Evolutionary conservation across 2,888 invertebrate genomes (phyloP), one percentile per base, ranked within the genome.

Genomic region (Physocephala rufipes): DNA sequence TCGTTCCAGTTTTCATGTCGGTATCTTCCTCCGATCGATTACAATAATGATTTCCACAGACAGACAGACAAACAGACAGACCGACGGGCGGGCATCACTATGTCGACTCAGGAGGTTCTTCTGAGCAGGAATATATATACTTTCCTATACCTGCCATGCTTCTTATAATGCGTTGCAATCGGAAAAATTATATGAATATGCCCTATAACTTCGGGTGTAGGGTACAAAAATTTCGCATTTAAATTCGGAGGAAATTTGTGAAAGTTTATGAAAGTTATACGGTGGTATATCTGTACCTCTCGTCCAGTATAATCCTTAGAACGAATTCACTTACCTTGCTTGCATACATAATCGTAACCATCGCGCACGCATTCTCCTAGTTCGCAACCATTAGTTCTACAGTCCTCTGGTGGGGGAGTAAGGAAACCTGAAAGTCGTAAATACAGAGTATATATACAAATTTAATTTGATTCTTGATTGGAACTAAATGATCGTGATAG

Each of bases 281-380:
- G 16, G n/a, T 36, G 9, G 30, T 62, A 21, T 36, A 9, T 2
- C n/a, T 36, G 13, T 24, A 12, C 12, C 36, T 43, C 43, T 16
- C 4, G 5, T 58, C 13, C 58, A 24, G 9, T 43, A 36, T 24
- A 13, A 53, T 30, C 26, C 13, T 51, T 30, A 55, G 68, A 51
- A 68, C 61, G 36, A 36, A n/a, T 59, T 61, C 74, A 85, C 86
- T 85, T 85, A 86, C 86, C 86, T 81, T 85, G 82, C 72, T 83
- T 83, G 76, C 86, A 86, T 49, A 93, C 91, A 88, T 94, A 96
- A 81, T 92, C 91, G 74, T 92, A 92, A 75, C 93, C 92, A 86
- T 94, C 93, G 78, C 93, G 90, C 76, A 95, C 91, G 87, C 95
- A 96, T 85, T 93, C 92, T 76, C 93, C 94, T 79, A 91, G 90